phyloP scores from a whole-genome alignment of 2,888 invertebrate genomes.

The Argyresthia goedartella region DNA sequence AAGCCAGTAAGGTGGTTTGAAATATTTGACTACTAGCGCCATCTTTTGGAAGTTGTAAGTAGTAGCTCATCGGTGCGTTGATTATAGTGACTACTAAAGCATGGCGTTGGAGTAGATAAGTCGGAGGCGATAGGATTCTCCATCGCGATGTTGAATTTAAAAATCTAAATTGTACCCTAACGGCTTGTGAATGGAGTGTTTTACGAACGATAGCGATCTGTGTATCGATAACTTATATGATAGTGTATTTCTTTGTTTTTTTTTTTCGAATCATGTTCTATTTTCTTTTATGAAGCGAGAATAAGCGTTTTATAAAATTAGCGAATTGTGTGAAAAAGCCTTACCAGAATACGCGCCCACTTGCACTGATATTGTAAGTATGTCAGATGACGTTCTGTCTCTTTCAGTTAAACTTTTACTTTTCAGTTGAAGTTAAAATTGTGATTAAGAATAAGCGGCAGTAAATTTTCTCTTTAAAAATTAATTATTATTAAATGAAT shows the following conservation, averaged over 20 bases:
- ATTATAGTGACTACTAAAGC: not conserved
- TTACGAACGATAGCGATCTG: too few species aligned
- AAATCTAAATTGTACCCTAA: not conserved
- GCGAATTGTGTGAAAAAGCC: too few species aligned
- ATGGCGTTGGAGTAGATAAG: not conserved
- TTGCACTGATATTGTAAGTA: not conserved
- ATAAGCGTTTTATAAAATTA: too few species aligned
- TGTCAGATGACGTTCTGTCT: not conserved
- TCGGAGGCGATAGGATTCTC: not conserved
- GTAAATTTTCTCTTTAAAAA: not conserved
- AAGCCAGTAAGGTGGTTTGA: not conserved
- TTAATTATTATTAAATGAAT: not conserved
- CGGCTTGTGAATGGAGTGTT: too few species aligned
- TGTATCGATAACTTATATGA: not conserved
- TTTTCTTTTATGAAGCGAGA: not conserved
- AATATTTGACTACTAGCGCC: not conserved
- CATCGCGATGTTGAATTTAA: not conserved
- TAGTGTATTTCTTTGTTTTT: not conserved
- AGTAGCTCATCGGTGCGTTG: not conserved
- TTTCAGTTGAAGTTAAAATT: not conserved
- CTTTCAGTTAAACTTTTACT: not conserved
- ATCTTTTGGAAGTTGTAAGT: not conserved
- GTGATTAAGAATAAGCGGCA: not conserved
- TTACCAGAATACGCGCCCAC: not conserved
- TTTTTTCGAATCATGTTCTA: not conserved